Evolutionary conservation across 1,140 invertebrate species (phyloP).

Genomic region (Formica exsecta): DNA sequence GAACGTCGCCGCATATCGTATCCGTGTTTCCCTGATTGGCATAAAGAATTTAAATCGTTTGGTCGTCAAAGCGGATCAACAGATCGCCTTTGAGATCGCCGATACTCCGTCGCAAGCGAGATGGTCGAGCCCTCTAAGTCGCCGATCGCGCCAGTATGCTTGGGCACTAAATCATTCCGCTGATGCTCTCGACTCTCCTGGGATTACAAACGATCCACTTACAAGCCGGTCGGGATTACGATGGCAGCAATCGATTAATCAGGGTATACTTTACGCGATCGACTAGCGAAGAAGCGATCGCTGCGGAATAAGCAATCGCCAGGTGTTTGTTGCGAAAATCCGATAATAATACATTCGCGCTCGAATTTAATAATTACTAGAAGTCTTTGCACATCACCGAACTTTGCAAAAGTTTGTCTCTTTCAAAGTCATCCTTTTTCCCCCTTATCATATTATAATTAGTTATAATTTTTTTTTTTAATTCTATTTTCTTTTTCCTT

Average conservation of each 20-base stretch:
- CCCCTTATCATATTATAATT: too few relatives aligned
- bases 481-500: not conserved
- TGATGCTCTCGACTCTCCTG: constrained; percentile 36
- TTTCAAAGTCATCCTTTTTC: not conserved
- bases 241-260: constrained; percentile 69
- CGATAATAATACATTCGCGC: constrained; percentile 26
- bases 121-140: constrained; percentile 14
- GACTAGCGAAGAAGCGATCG: constrained; percentile 26
- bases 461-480: not conserved
- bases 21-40: constrained; percentile 25
- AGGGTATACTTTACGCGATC: constrained; percentile 61
- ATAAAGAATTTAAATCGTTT: constrained; percentile 40
- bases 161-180: constrained; percentile 62
- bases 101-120: not conserved
- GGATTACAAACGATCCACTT: constrained; percentile 73
- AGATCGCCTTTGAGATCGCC: constrained; percentile 27
- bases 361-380: constrained; percentile 52
- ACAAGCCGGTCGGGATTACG: constrained; percentile 71
- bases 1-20: constrained; percentile 18
- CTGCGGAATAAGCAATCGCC: constrained; percentile 60
- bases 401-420: constrained; percentile 47
- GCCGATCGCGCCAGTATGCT: constrained; percentile 42
- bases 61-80: constrained; percentile 24
- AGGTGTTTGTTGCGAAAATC: constrained; percentile 58
- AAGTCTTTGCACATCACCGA: constrained; percentile 2